Conservation (phyloP, 2,888 invertebrate species). For the Drosophila antonietae region DNA sequence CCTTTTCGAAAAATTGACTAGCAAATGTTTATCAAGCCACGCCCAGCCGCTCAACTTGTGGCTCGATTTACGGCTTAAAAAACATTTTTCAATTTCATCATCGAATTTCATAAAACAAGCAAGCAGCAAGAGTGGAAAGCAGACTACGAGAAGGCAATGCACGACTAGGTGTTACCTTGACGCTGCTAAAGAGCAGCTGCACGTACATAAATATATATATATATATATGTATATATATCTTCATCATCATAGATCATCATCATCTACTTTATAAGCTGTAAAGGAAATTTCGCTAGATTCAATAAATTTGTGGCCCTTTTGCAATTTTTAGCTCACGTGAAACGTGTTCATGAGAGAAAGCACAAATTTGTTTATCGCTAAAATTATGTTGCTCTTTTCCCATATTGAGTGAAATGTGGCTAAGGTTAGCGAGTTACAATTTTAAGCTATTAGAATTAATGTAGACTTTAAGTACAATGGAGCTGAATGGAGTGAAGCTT, state of each 20-base stretch:
- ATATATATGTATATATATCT: too few relatives aligned
- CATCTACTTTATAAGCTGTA: background rate
- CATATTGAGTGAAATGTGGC: background rate
- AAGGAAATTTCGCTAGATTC: background rate
- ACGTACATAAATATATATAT: background rate
- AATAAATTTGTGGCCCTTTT: background rate
- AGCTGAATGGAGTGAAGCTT: background rate
- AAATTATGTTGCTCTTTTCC: background rate
- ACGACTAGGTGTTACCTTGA: background rate
- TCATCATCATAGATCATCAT: background rate
- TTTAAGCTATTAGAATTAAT: background rate
- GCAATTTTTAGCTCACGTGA: background rate
- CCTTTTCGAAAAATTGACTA: constrained; percentile 15
- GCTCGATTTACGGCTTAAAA: constrained; percentile 18
- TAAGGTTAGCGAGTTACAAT: background rate
- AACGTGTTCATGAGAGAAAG: background rate
- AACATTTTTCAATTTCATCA: constrained; percentile 18
- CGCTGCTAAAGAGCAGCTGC: background rate
- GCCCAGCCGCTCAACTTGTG: constrained; percentile 20
- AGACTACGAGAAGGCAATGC: background rate
- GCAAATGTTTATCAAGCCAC: constrained; percentile 35
- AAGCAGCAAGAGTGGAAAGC: background rate
- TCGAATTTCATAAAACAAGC: constrained; percentile 3
- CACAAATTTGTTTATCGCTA: background rate
- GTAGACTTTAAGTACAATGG: background rate